These are phyloP conservation scores for Panagrolaimus sp. DNA, from an alignment of 1,140 invertebrate genomes.

Conservation along the genomic window DNA sequence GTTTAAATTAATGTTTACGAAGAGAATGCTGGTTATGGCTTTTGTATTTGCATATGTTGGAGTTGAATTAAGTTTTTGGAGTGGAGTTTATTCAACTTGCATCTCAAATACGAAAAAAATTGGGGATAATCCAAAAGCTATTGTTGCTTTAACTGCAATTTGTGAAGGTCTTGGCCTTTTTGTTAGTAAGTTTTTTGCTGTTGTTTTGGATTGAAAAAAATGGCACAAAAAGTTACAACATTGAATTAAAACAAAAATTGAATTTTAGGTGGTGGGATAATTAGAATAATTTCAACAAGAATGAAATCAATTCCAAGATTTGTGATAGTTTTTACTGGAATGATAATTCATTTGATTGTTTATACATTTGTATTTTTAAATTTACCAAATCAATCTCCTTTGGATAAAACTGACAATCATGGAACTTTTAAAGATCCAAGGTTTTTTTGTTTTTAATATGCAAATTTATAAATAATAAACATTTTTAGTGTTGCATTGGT, in stretches of 20 bases:
- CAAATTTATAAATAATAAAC: too few species aligned
- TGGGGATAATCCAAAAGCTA: conserved; percentile 36
- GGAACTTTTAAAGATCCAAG: conserved; percentile 27
- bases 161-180: conserved; percentile 42
- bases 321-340: conserved; percentile 78
- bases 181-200: conserved; percentile 27
- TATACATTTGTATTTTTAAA: conserved; percentile 57
- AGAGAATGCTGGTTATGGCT: conserved; percentile 37
- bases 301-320: conserved; percentile 70
- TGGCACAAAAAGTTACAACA: conserved; percentile 65
- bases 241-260: conserved; percentile 72
- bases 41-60: conserved; percentile 50
- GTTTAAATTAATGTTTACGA: not conserved
- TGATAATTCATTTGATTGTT: conserved; percentile 62
- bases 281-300: conserved; percentile 2
- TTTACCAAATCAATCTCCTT: conserved; percentile 73
- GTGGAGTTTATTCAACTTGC: conserved; percentile 47
- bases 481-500: conserved; percentile 68
- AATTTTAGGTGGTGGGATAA: not conserved
- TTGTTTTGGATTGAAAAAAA: conserved; percentile 15
- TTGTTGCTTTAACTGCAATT: conserved; percentile 49
- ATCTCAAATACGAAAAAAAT: conserved; percentile 41
- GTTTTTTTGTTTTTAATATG: too few species aligned
- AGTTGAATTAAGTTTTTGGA: conserved; percentile 44
- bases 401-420: conserved; percentile 64